Conservation (phyloP, 2,888 invertebrate species). For the Tiphia femorata region DNA sequence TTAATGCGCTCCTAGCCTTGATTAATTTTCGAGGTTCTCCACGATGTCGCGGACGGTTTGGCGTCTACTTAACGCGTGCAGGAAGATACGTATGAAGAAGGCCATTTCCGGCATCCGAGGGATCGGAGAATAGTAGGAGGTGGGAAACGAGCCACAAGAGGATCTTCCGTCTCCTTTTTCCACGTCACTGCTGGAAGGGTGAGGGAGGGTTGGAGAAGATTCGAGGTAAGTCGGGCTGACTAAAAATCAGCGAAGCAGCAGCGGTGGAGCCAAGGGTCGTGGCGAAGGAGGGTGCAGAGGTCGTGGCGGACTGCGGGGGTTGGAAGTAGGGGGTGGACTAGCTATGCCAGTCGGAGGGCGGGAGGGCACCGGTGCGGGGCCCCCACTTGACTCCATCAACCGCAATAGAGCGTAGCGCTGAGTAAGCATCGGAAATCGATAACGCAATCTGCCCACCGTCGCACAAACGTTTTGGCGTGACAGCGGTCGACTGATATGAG, state of each 20-base stretch:
- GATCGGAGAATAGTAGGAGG: neutral
- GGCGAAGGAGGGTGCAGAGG: neutral
- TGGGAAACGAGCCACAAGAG: no score
- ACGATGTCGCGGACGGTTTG: no score
- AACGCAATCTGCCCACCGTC: slow-evolving; percentile 49
- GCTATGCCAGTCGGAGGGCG: neutral
- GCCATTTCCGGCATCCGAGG: no score
- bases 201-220: no score
- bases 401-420: slow-evolving; percentile 33
- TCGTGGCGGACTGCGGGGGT: neutral
- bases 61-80: no score
- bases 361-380: slow-evolving; percentile 1
- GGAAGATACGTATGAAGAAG: no score
- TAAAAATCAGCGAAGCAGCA: slow-evolving; percentile 31
- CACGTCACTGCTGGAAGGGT: no score
- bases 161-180: neutral
- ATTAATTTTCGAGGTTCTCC: no score
- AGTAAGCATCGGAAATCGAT: slow-evolving; percentile 56
- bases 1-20: no score
- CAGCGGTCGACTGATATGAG: slow-evolving; percentile 40
- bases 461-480: slow-evolving; percentile 39
- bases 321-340: neutral
- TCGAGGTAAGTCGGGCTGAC: slow-evolving; percentile 3
- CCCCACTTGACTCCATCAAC: slow-evolving; percentile 40
- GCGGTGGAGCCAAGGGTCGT: neutral